Evolutionary conservation across 2,888 invertebrate species (phyloP), one percentile per base, ranked within the genome.

Genomic region (Leuctra nigra): DNA sequence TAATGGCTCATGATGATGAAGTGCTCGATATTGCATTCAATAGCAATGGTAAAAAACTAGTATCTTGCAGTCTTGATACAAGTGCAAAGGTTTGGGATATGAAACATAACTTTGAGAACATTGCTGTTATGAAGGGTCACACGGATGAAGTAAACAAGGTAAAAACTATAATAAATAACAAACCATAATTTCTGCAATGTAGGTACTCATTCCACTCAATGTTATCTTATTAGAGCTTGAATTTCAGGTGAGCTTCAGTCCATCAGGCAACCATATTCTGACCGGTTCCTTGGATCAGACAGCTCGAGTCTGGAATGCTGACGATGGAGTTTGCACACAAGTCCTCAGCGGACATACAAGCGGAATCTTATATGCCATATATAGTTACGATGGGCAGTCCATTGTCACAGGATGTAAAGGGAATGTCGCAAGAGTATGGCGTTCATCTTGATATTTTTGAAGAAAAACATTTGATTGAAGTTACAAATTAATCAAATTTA

Each of bases 361-460:
- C 6, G 89, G 90, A 68, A 86, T 91, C 41, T 89, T 90, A 72
- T 86, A 86, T n/a, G 87, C 87, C 65, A 84, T 84, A 1, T 90
- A 83, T 69, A 89, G 86, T 33, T 89, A 90, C 70, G 77, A 81
- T 0, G 90, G 88, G 0, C 86, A 87, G 66, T 82, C 83, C 4
- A 81, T 91, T 64, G 74, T 90, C 63, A 91, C 91, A 16, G 89
- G 87, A 0, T 86, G 87, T 64, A 89, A 89, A 71, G 91, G 90
- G 70, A 88, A 87, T 73, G 85, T 84, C 11, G 88, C 87, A 69
- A 76, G 84, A 54, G 81, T 90, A 63, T 90, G 90, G 89, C n/a
- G n/a, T n/a, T n/a, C n/a, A n/a, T n/a, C n/a, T n/a, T n/a, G n/a
- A n/a, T n/a, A n/a, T n/a, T n/a, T n/a, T n/a, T n/a, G n/a, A n/a